Base-by-base conservation (phyloP, 2,113 vertebrate genomes). In the Cynopterus brachyotis region DNA sequence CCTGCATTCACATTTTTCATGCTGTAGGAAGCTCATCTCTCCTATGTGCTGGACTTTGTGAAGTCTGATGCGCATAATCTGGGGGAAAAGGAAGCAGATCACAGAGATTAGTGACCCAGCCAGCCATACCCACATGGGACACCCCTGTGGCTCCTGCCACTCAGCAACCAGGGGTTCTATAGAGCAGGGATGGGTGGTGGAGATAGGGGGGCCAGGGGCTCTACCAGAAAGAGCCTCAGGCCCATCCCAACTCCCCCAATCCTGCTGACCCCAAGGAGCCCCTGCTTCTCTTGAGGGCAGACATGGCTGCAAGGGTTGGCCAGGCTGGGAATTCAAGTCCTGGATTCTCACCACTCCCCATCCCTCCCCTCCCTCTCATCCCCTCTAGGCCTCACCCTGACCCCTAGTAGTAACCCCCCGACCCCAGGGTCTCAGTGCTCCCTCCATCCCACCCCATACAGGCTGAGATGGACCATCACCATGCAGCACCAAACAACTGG, bases 1-100 rank as follows among this genome's bases (percentile, higher is more conserved):
- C 99, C 99, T 99, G 99, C 99, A 99, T 98, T 99, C 99, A 99
- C 99, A 99, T 98, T 98, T 99, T 98, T 97, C 99, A 98, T 99
- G 99, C 98, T 99, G 99, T 98, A 99, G 99, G 98, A 99, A 99
- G 98, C 99, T 99, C 99, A 99, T 99, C 96, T 98, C 99, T 95
- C 98, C 98, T 98, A 99, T 99, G 97, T 99, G 99, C 98, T 99
- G 98, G 98, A 99, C 98, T 96, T 98, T 99, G 96, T 98, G 98
- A 96, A 98, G 99, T 98, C 99, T 99, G 98, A 99, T 98, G 98
- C 99, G 99, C 99, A 99, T 99, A 94, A 99, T 99, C 99, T 99
- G 98, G 57, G 98, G 98, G 94, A 89, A 97, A 97, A 98, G 66
- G 98, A 98, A 98, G 97, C 94, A 97, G 81, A 97, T 35, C 94